Evolutionary conservation across 2,888 invertebrate species (phyloP).

Genomic region (Dynastes tityus): DNA sequence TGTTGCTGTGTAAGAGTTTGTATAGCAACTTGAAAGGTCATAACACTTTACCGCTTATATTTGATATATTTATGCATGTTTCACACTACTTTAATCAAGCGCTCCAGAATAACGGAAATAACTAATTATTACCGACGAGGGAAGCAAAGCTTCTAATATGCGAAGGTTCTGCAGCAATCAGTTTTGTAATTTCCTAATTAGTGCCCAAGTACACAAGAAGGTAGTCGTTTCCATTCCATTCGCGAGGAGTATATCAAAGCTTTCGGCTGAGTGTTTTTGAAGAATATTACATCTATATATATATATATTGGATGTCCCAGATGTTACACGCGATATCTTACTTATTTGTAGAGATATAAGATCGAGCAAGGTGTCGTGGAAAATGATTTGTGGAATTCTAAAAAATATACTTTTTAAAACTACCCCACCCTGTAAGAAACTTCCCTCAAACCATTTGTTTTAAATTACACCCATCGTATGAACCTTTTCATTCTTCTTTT

Average conservation of each 20-base stretch:
- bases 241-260: slow-evolving; percentile 18
- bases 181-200: slow-evolving; percentile 60
- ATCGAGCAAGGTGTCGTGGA: too few relatives aligned
- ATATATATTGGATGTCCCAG: background rate
- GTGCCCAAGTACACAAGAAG: slow-evolving; percentile 28
- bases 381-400: too few relatives aligned
- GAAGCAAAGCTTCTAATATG: slow-evolving; percentile 27
- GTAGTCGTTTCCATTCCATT: slow-evolving; percentile 12
- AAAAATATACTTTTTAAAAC: too few relatives aligned
- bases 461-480: too few relatives aligned
- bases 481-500: too few relatives aligned
- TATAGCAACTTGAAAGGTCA: too few relatives aligned
- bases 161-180: slow-evolving; percentile 53
- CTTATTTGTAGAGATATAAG: too few relatives aligned
- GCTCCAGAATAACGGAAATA: slow-evolving; percentile 1
- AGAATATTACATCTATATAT: background rate
- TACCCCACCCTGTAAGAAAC: too few relatives aligned
- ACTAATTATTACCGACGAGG: background rate
- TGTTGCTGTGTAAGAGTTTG: too few relatives aligned
- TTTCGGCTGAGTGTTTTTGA: background rate
- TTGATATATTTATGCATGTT: background rate
- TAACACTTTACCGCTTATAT: too few relatives aligned
- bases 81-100: background rate
- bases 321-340: too few relatives aligned
- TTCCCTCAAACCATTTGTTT: too few relatives aligned